These are phyloP conservation scores for Orbicella faveolata DNA, from an alignment of 64 coral and sea anemone genomes.

Conservation along the genomic window DNA sequence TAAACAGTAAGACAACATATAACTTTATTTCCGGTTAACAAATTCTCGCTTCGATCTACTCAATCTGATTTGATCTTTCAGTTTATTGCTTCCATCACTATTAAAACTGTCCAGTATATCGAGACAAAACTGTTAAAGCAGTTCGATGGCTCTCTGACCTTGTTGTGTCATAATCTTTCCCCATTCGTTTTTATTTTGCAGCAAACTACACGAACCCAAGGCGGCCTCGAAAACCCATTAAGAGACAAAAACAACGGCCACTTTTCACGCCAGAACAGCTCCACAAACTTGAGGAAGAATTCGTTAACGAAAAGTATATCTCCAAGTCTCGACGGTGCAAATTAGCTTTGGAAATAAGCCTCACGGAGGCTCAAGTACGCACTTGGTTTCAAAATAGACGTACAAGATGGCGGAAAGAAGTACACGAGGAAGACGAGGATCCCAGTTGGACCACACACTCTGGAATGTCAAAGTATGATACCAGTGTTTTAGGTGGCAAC, in stretches of 20 bases:
- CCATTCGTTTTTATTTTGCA: slow-evolving; percentile 3
- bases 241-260: slow-evolving; percentile 80
- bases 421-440: slow-evolving; percentile 54
- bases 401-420: slow-evolving; percentile 86
- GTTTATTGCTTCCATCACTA: too few relatives aligned
- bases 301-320: slow-evolving; percentile 79
- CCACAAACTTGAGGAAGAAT: slow-evolving; percentile 76
- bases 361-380: slow-evolving; percentile 76
- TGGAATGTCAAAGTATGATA: slow-evolving; percentile 47
- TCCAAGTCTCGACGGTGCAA: slow-evolving; percentile 72
- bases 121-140: too few relatives aligned
- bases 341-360: slow-evolving; percentile 70
- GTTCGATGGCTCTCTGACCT: too few relatives aligned
- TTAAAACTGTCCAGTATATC: too few relatives aligned
- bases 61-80: too few relatives aligned
- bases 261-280: slow-evolving; percentile 74
- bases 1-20: too few relatives aligned
- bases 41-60: too few relatives aligned
- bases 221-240: slow-evolving; percentile 59
- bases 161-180: too few relatives aligned
- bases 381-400: slow-evolving; percentile 88
- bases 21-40: too few relatives aligned
- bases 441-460: slow-evolving; percentile 55
- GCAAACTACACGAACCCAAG: slow-evolving; percentile 72
- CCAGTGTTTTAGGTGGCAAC: slow-evolving; percentile 35